Percentiles rank a stretch among this genome's conserved stretches.
Evolutionary conservation across 2,888 invertebrate species (phyloP).

Genomic region (Melanargia galathea): DNA sequence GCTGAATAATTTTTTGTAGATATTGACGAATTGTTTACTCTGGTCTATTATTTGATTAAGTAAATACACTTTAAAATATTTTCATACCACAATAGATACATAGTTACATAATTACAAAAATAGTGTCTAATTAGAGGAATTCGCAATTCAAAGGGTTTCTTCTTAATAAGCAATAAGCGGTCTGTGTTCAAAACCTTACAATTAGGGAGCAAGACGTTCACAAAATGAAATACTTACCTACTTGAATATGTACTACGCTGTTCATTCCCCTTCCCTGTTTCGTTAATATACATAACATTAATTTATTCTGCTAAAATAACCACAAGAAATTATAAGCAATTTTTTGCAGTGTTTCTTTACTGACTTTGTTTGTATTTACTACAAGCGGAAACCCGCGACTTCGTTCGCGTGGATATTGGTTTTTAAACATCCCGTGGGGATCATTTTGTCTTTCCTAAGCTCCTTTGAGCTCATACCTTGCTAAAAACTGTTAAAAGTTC

Average conservation of each 20-base stretch:
- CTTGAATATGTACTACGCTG: no score
- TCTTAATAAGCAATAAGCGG: background rate
- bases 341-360: no score
- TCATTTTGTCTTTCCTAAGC: no score
- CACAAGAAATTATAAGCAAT: background rate
- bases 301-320: background rate
- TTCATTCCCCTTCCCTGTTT: slow-evolving; percentile 6
- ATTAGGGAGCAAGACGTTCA: slow-evolving; percentile 1
- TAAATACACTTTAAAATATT: no score
- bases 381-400: no score
- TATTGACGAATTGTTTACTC: background rate
- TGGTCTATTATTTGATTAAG: background rate
- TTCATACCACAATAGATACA: no score
- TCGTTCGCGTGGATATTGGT: no score
- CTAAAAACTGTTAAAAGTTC: no score
- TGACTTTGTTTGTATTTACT: no score
- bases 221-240: background rate
- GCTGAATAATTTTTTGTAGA: background rate
- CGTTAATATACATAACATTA: background rate
- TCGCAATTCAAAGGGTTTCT: background rate
- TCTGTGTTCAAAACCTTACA: background rate
- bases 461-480: no score
- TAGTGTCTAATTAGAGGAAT: background rate
- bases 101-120: no score
- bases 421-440: no score